Conservation (phyloP, 2,113 vertebrate species). For the Anguilla rostrata region DNA sequence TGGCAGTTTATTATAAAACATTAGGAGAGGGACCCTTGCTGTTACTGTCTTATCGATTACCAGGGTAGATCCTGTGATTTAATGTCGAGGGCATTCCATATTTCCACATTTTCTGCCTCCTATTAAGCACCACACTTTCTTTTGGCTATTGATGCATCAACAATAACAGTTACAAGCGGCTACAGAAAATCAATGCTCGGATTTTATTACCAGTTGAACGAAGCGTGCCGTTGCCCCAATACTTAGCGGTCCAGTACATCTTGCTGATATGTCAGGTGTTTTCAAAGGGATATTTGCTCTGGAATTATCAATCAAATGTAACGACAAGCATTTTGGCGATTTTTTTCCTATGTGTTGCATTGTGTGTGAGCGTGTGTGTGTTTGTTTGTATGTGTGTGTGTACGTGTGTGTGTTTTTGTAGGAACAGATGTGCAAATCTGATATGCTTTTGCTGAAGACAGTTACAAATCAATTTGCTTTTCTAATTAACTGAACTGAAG, state of each 20-base stretch:
- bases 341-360: conserved; percentile 6
- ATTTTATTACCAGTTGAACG: conserved; percentile 89
- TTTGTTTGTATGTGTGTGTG: not conserved
- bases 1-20: conserved; percentile 84
- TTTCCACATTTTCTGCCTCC: conserved; percentile 82
- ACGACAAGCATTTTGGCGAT: conserved; percentile 20
- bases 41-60: conserved; percentile 84
- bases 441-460: not conserved
- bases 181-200: conserved; percentile 96
- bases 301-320: conserved; percentile 59
- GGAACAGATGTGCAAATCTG: too few species aligned
- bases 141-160: conserved; percentile 98
- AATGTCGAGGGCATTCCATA: conserved; percentile 67
- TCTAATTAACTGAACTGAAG: not conserved
- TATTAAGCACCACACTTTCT: conserved; percentile 90
- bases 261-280: conserved; percentile 58
- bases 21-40: conserved; percentile 83
- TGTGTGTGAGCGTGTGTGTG: not conserved
- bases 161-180: conserved; percentile 98
- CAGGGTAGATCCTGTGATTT: conserved; percentile 88
- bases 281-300: conserved; percentile 66
- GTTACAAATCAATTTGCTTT: not conserved
- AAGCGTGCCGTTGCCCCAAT: conserved; percentile 58
- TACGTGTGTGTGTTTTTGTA: conserved; percentile 1
- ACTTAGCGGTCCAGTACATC: conserved; percentile 67